Evolutionary conservation across 1,140 invertebrate genomes (phyloP).

Genomic region (Drosophila azteca): DNA sequence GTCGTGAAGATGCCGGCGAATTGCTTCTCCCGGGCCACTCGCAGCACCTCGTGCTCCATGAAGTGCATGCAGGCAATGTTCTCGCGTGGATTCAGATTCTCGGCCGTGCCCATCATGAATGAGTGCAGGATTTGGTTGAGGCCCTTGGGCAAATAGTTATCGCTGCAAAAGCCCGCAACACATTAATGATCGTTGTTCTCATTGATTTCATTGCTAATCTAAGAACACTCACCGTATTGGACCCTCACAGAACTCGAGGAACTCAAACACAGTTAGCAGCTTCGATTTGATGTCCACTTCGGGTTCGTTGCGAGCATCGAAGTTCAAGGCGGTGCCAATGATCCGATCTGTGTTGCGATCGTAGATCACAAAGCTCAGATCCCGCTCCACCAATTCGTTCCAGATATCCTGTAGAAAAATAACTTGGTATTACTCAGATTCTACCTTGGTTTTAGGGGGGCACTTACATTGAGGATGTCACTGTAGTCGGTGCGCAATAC

Average conservation of each 20-base stretch:
- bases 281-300: conserved; percentile 88
- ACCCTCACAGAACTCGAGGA: conserved; percentile 90
- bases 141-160: conserved; percentile 86
- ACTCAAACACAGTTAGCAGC: conserved; percentile 90
- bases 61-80: conserved; percentile 91
- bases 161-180: conserved; percentile 72
- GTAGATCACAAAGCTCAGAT: conserved; percentile 89
- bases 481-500: conserved; percentile 88
- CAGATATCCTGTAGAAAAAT: conserved; percentile 84
- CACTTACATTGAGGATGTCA: conserved; percentile 85
- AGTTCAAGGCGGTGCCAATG: conserved; percentile 89
- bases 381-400: conserved; percentile 87
- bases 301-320: conserved; percentile 91
- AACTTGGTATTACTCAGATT: background rate
- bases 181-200: no score
- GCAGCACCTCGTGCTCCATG: conserved; percentile 90
- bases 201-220: background rate
- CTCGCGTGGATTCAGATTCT: conserved; percentile 87
- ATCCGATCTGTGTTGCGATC: conserved; percentile 71
- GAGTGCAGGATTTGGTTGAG: conserved; percentile 90
- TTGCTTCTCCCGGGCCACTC: conserved; percentile 86
- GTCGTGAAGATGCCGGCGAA: conserved; percentile 92
- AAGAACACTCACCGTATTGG: conserved; percentile 86
- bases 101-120: conserved; percentile 93
- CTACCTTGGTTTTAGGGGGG: background rate